Evolutionary conservation across 2,113 vertebrate genomes (phyloP).

Genomic region (Pachyramphus minor): DNA sequence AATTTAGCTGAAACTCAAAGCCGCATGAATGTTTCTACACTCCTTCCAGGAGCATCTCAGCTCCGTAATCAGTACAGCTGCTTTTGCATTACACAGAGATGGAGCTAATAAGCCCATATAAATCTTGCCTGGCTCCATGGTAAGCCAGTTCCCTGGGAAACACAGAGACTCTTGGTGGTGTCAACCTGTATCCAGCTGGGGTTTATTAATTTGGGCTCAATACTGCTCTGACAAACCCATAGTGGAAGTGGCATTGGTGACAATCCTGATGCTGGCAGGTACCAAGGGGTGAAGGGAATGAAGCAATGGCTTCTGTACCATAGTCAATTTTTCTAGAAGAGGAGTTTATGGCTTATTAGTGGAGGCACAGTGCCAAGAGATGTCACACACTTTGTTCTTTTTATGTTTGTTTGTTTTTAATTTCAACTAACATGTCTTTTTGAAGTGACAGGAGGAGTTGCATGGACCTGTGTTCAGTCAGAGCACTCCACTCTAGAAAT

Average conservation of each 20-base stretch:
- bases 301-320: neutral
- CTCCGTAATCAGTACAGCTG: neutral
- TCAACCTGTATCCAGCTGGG: neutral
- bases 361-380: neutral
- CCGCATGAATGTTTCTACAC: neutral
- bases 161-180: neutral
- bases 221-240: neutral
- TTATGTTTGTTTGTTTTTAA: neutral
- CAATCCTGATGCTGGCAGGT: neutral
- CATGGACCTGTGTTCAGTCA: neutral
- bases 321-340: neutral
- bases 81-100: neutral
- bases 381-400: neutral
- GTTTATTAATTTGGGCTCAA: neutral
- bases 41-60: slow-evolving; percentile 14
- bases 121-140: neutral
- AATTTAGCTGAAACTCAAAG: neutral
- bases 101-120: neutral
- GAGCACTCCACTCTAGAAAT: neutral
- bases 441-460: neutral
- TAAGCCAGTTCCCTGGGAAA: neutral
- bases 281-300: neutral
- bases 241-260: neutral
- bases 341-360: neutral
- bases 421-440: neutral